Evolutionary conservation across 1,140 invertebrate genomes (phyloP).

Genomic region (Archivesica marissinica): DNA sequence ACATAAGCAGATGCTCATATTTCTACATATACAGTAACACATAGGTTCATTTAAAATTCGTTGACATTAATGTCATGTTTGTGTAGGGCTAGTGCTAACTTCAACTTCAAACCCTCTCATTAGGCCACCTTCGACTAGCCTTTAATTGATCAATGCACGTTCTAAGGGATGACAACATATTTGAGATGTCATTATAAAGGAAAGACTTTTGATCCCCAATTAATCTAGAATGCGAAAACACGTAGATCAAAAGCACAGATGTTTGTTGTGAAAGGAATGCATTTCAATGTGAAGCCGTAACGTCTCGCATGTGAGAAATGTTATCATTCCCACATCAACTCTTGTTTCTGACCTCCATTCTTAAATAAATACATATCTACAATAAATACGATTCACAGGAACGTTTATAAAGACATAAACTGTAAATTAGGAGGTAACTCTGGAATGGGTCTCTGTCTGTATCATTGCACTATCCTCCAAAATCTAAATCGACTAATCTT

Average conservation of each 20-base stretch:
- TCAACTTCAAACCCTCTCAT: constrained; percentile 5
- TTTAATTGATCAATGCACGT: constrained; percentile 18
- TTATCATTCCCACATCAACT: constrained; percentile 9
- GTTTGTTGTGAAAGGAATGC: not conserved
- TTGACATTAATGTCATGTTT: constrained; percentile 8
- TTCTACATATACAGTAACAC: not conserved
- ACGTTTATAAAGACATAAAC: no score
- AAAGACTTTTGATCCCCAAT: constrained; percentile 40
- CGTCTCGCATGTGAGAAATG: not conserved
- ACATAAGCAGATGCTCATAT: no score
- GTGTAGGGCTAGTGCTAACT: not conserved
- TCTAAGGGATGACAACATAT: constrained; percentile 14
- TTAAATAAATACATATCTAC: not conserved
- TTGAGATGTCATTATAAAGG: constrained; percentile 40
- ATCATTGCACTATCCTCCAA: no score
- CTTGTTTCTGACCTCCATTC: not conserved
- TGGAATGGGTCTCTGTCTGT: no score
- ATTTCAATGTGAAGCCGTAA: not conserved
- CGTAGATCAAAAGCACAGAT: constrained; percentile 37
- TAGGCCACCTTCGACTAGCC: not conserved
- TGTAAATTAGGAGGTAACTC: no score
- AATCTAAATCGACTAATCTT: no score
- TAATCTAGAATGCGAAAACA: constrained; percentile 35
- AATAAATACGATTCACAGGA: no score
- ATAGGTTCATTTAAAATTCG: not conserved